Evolutionary conservation across 1,140 invertebrate species (phyloP), one percentile per base, ranked within the genome.

Genomic region (Pogonus chalceus): DNA sequence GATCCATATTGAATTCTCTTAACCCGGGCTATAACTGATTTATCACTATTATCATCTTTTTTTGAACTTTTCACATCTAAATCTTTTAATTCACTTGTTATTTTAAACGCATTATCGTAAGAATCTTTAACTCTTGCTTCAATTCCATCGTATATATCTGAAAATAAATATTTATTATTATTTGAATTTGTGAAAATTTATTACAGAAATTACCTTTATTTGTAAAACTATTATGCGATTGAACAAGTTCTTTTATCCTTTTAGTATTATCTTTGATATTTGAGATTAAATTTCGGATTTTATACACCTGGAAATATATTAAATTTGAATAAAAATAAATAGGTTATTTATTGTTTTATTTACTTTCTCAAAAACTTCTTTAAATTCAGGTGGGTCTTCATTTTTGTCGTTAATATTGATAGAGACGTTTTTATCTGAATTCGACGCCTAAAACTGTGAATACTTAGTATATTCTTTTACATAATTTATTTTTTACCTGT

Each of bases 91-190:
- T 71, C 71, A 47, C 68, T 70, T 57, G 66, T 63, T 43, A 67
- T 51, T 65, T 73, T 72, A 21, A 71, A 58, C 2, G 69, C 71
- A 1, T 61, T 21, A 4, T 64, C 65, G 49, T 66, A 62, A 1
- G 67, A 65, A 26, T 58, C 61, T 52, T 66, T 69, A 53, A 70
- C 65, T 46, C 60, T 62, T 20, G 60, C 66, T 52, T 80, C 77
- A 60, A 80, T 57, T 64, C 79, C 77, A 49, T 75, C 72, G 65
- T 79, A 74, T 60, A 79, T 67, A 20, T 74, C 78, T 81, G 63
- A 55, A 73, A 71, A 35, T 7, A 21, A 14, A n/a, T 43, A 4
- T 43, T 10, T 4, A 12, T 12, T 10, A 43, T 16, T 10, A 12
- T 31, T 55, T 35, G 24, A n/a, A n/a, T 23, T 52, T 12, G 31